Evolutionary conservation across 1,140 invertebrate species (phyloP), one percentile per base, ranked within the genome.

Genomic region (Aphis gossypii): DNA sequence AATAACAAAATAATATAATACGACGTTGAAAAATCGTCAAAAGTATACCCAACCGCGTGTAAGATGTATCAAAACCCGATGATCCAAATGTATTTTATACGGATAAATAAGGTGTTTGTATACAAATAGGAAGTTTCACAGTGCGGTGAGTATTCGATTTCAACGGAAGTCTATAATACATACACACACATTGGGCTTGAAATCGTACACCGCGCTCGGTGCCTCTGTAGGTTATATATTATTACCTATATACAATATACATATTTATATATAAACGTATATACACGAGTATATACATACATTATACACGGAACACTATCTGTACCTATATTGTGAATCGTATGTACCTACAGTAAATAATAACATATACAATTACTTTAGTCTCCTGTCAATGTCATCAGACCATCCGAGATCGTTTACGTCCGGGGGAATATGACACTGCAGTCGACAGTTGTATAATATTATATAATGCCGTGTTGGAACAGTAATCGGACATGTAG

Each of bases 1-100:
- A 76, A 76, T 76, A 68, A n/a, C 60, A 68, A 14, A 68, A n/a
- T 68, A 76, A 76, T 38, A 83, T 83, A 38, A 83, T 83, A 83
- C 25, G 84, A 46, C 84, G 20, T 44, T 30, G 84, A 46, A 30
- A 86, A 46, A 86, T 46, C 84, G 84, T 86, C 9, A 38, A 83
- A 83, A 83, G 20, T 20, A 21, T 83, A 7, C 18, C 76, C 20
- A 4, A 30, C 41, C 41, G 14, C 14, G 25, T 46, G 25, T 25
- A 30, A 18, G 1, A 86, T 46, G 14, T 25, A 46, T 44, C 23
- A 86, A 86, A 86, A 86, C 41, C 23, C 44, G 25, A 86, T 86
- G 23, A 86, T 86, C 41, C 23, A 8, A 41, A 30, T 83, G 1
- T 23, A 35, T 38, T 44, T 5, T 83, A 41, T 83, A 41, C 21